Conservation (phyloP, 2,113 vertebrate genomes). For the Trichomycterus rosablanca region DNA sequence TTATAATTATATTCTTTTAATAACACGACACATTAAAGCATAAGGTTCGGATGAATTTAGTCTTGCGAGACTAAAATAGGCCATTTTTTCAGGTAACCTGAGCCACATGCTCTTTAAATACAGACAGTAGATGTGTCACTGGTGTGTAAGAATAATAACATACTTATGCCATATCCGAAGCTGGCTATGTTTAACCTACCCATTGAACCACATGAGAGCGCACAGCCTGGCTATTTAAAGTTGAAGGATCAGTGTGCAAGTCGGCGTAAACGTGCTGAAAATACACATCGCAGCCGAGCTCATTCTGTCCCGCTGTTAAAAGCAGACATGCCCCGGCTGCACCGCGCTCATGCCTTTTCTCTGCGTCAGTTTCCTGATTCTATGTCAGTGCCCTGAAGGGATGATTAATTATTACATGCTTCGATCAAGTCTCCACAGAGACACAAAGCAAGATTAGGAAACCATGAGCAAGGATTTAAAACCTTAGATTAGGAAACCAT, state of each 20-base stretch:
- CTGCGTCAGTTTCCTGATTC: not conserved
- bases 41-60: not conserved
- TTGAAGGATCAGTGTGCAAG: constrained; percentile 48
- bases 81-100: not conserved
- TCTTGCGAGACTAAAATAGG: not conserved
- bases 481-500: too few species aligned
- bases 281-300: constrained; percentile 52
- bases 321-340: not conserved
- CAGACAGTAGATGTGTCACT: not conserved
- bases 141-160: not conserved
- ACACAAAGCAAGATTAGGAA: too few species aligned
- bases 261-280: constrained; percentile 65
- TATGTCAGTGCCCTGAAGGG: not conserved
- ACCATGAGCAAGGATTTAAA: too few species aligned
- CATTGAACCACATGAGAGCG: constrained; percentile 58
- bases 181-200: constrained; percentile 45
- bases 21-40: too few species aligned
- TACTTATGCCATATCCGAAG: not conserved
- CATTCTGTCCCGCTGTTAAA: constrained; percentile 39
- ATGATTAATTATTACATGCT: not conserved
- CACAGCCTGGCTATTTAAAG: constrained; percentile 63
- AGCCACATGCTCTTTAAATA: not conserved
- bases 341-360: constrained; percentile 1
- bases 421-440: too few species aligned
- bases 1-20: not conserved